Evolutionary conservation across 1,140 invertebrate genomes (phyloP).

Genomic region (Cotesia chilonis): DNA sequence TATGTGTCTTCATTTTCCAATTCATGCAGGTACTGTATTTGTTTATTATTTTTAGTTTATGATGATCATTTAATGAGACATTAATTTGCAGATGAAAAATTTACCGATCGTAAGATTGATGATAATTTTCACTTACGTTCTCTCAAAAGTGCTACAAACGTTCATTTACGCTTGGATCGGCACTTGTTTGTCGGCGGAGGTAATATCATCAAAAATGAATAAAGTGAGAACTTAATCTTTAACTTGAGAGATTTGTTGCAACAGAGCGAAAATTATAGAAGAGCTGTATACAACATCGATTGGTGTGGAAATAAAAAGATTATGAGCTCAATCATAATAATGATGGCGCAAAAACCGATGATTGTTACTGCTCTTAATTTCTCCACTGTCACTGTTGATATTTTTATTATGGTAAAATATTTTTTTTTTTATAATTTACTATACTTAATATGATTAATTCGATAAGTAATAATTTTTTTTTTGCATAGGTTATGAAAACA

Average conservation of each 20-base stretch:
- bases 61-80: background rate
- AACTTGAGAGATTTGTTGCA: background rate
- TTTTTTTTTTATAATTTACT: slow-evolving; percentile 6
- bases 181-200: slow-evolving; percentile 24
- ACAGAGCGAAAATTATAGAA: slow-evolving; percentile 34
- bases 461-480: background rate
- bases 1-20: slow-evolving; percentile 1
- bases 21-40: background rate
- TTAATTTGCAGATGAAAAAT: background rate
- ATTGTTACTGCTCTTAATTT: slow-evolving; percentile 40
- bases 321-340: slow-evolving; percentile 37
- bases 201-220: slow-evolving; percentile 14
- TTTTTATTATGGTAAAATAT: slow-evolving; percentile 42
- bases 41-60: background rate
- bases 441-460: background rate
- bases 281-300: slow-evolving; percentile 29
- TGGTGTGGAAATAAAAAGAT: slow-evolving; percentile 38
- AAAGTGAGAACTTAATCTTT: background rate
- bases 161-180: slow-evolving; percentile 34
- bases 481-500: slow-evolving; percentile 11
- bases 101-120: background rate
- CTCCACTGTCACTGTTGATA: slow-evolving; percentile 42
- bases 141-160: slow-evolving; percentile 29
- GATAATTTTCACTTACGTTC: background rate
- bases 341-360: slow-evolving; percentile 44